Evolutionary conservation across 2,888 invertebrate species (phyloP).

Genomic region (Drosophila neonasuta): DNA sequence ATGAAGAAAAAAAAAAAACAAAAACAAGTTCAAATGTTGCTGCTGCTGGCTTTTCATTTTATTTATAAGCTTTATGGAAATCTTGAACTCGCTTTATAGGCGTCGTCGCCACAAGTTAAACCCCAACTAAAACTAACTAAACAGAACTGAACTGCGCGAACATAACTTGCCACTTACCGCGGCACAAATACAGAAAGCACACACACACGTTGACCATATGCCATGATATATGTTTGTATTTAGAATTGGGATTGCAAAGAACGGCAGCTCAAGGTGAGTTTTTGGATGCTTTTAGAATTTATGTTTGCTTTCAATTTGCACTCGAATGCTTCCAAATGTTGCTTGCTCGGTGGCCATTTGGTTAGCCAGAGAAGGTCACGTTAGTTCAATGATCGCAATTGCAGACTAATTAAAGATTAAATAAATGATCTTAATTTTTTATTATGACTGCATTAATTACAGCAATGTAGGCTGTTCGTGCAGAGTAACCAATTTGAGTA

Average conservation of each 20-base stretch:
- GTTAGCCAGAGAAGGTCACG: constrained; percentile 37
- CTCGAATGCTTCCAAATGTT: neutral
- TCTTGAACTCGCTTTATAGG: constrained; percentile 59
- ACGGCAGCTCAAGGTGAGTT: constrained; percentile 68
- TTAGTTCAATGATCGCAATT: constrained; percentile 19
- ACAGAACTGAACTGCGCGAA: constrained; percentile 23
- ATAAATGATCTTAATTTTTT: neutral
- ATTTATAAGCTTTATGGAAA: constrained; percentile 63
- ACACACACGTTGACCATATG: constrained; percentile 37
- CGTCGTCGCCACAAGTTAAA: constrained; percentile 51
- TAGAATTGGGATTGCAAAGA: constrained; percentile 16
- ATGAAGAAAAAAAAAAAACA: constrained; percentile 37
- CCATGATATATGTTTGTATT: constrained; percentile 9
- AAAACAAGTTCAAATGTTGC: constrained; percentile 63
- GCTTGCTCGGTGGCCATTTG: constrained; percentile 9
- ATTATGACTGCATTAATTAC: neutral
- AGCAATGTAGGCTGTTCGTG: neutral
- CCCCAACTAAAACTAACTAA: constrained; percentile 12
- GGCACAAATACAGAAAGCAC: neutral
- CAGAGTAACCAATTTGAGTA: neutral
- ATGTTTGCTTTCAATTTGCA: constrained; percentile 21
- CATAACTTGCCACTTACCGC: constrained; percentile 19
- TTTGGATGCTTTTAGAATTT: constrained; percentile 32
- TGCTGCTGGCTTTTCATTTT: constrained; percentile 49
- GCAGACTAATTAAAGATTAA: neutral